A percentile compares a stretch with the other conserved stretches of the same genome.
Conservation (phyloP, 2,888 invertebrate species). For the Drosophila glabriapex region DNA sequence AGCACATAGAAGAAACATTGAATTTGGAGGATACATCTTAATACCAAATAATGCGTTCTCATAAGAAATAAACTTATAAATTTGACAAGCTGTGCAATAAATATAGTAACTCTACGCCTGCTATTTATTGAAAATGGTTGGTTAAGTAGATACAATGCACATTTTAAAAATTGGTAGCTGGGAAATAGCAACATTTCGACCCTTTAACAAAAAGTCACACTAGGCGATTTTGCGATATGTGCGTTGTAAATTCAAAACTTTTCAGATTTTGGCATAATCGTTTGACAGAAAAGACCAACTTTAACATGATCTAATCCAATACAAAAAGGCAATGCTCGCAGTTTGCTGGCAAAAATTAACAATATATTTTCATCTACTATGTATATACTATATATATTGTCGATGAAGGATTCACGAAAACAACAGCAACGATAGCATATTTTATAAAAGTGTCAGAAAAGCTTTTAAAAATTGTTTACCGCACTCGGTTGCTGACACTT, state of each 20-base stretch:
- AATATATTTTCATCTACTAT: slow-evolving; percentile 32
- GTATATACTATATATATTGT: slow-evolving; percentile 22
- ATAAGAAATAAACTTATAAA: not conserved
- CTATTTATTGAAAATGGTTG: not conserved
- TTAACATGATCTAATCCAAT: slow-evolving; percentile 6
- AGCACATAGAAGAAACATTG: not conserved
- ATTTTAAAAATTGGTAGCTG: not conserved
- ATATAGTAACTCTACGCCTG: not conserved
- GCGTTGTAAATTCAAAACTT: not conserved
- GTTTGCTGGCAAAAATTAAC: slow-evolving; percentile 51
- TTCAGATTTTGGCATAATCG: not conserved
- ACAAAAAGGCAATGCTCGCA: slow-evolving; percentile 48
- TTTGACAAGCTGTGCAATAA: not conserved
- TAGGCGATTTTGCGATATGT: not conserved
- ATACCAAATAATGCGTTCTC: slow-evolving; percentile 8
- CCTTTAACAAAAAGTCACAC: no score
- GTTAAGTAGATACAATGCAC: not conserved
- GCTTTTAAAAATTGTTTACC: slow-evolving; percentile 62
- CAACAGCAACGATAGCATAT: slow-evolving; percentile 1
- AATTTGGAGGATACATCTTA: slow-evolving; percentile 23
- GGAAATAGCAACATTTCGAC: fast-evolving
- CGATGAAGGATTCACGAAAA: slow-evolving; percentile 38
- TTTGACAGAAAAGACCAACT: not conserved
- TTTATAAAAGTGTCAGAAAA: slow-evolving; percentile 60
- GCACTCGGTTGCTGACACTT: slow-evolving; percentile 4